A percentile compares a stretch with the other conserved stretches of the same genome.
These are phyloP conservation scores for Styela clava DNA, from an alignment of 23 tunicate species.

Conservation along the genomic window DNA sequence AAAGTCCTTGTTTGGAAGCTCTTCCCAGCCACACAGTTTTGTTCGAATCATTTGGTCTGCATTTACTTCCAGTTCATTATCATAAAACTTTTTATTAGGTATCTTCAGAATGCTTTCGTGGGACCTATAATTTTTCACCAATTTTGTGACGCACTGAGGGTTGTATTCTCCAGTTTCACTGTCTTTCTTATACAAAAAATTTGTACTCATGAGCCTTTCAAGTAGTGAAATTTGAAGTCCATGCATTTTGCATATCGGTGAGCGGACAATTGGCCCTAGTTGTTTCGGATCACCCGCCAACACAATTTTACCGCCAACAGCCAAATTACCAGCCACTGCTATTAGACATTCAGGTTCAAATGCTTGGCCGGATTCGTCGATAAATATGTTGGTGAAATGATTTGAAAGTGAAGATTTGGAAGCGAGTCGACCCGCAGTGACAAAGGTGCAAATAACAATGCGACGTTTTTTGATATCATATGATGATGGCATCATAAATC, in stretches of 20 bases:
- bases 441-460: constrained; percentile 51
- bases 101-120: constrained; percentile 20
- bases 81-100: constrained; percentile 36
- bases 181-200: not conserved
- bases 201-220: constrained; percentile 32
- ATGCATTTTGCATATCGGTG: constrained; percentile 14
- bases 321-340: constrained; percentile 53
- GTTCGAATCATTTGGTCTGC: constrained; percentile 7
- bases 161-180: constrained; percentile 17
- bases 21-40: not conserved
- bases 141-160: constrained; percentile 41
- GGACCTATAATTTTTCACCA: constrained; percentile 38
- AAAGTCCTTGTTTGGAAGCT: constrained; percentile 43
- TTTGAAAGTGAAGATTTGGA: constrained; percentile 27
- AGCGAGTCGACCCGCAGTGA: constrained; percentile 64
- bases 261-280: constrained; percentile 46
- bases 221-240: constrained; percentile 34
- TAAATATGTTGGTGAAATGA: constrained; percentile 62
- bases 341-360: constrained; percentile 77
- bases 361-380: constrained; percentile 89
- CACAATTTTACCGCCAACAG: constrained; percentile 25
- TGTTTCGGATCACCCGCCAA: constrained; percentile 65
- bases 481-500: constrained; percentile 38
- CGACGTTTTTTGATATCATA: constrained; percentile 23
- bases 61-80: constrained; percentile 20